Evolutionary conservation across 2,888 invertebrate species (phyloP).

Genomic region (Drosophila aldrichi): DNA sequence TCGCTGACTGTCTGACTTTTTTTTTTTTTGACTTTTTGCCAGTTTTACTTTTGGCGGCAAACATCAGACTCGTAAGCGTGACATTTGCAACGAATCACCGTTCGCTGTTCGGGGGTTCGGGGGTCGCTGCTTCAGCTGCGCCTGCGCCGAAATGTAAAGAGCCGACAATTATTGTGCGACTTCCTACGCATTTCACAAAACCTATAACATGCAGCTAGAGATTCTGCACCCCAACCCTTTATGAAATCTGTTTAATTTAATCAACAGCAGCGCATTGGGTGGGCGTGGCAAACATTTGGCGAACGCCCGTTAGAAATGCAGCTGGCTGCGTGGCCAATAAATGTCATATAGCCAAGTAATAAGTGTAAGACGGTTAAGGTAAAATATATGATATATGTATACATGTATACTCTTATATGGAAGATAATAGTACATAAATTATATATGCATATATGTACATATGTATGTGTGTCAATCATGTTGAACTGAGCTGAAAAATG

Average conservation of each 20-base stretch:
- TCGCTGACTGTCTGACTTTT: constrained; percentile 33
- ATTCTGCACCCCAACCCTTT: constrained; percentile 23
- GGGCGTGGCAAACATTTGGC: constrained; percentile 76
- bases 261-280: constrained; percentile 32
- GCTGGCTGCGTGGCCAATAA: constrained; percentile 30
- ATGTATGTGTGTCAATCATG: too few relatives aligned
- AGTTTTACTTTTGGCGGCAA: constrained; percentile 65
- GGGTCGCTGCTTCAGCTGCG: constrained; percentile 58
- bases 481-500: not conserved
- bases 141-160: constrained; percentile 76
- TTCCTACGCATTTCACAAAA: constrained; percentile 54
- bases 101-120: not conserved
- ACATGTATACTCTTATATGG: too few relatives aligned
- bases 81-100: constrained; percentile 47
- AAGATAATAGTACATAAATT: too few relatives aligned
- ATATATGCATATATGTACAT: too few relatives aligned
- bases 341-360: not conserved
- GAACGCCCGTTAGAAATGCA: constrained; percentile 56
- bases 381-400: too few relatives aligned
- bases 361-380: not conserved
- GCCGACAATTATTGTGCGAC: constrained; percentile 70
- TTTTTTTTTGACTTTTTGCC: constrained; percentile 6
- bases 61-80: constrained; percentile 63
- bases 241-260: constrained; percentile 74
- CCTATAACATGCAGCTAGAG: constrained; percentile 1